These are phyloP conservation scores for Tachyglossus aculeatus DNA, from an alignment of 2,797 vertebrate species.

Conservation along the genomic window DNA sequence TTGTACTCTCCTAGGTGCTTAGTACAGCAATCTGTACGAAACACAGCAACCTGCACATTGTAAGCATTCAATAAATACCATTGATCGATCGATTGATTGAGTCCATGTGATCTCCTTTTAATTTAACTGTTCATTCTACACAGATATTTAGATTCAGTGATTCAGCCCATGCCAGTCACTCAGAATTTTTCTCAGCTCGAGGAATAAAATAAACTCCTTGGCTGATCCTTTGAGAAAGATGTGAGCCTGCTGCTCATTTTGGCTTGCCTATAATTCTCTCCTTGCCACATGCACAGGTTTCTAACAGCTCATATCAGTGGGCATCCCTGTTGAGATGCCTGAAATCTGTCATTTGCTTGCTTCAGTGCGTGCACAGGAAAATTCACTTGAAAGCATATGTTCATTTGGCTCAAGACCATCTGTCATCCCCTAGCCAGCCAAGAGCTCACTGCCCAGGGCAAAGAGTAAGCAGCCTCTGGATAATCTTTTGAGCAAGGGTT, in stretches of 20 bases:
- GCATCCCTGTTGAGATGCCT: neutral
- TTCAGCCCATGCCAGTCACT: too few relatives aligned
- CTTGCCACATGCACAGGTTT: neutral
- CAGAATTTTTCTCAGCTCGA: neutral
- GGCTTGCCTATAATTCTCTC: neutral
- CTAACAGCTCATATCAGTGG: neutral
- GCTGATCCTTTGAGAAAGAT: neutral
- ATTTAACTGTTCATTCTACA: too few relatives aligned
- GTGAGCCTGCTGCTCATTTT: neutral
- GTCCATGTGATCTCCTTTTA: too few relatives aligned
- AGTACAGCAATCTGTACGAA: too few relatives aligned
- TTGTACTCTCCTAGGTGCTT: too few relatives aligned
- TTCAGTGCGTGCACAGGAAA: conserved; percentile 31
- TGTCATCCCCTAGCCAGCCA: conserved; percentile 27
- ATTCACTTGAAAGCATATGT: neutral
- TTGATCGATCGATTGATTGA: too few relatives aligned
- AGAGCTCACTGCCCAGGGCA: conserved; percentile 31
- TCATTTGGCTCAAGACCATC: conserved; percentile 31
- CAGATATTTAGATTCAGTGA: too few relatives aligned
- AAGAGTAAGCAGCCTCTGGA: conserved; percentile 34
- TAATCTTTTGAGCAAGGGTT: conserved; percentile 43
- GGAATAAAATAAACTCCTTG: neutral
- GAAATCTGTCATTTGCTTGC: conserved; percentile 24
- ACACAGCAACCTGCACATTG: too few relatives aligned
- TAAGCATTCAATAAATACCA: too few relatives aligned